Base-by-base conservation (phyloP, 2,113 vertebrate genomes). In the Triplophysa dalaica region DNA sequence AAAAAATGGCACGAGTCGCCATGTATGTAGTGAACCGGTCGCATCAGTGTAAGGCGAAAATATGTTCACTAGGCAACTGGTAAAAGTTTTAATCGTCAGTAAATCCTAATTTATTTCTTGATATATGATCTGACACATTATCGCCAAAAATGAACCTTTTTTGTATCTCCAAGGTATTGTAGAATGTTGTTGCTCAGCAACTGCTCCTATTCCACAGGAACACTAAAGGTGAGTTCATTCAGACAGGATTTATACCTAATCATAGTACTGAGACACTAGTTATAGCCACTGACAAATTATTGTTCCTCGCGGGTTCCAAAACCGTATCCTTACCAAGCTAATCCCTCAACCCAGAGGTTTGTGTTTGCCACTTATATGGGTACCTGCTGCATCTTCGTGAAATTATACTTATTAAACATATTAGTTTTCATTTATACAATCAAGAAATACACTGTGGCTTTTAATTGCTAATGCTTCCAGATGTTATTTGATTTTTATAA, bases 161-260 rank as follows among this genome's bases (percentile, higher is more conserved):
- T 61, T 62, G 45, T 63, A 63, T 75, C 58, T 75, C 72, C 16
- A 48, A 75, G 72, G 58, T 63, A 63, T 62, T 48, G 72, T 45
- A 45, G 58, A 75, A 17, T 41, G 58, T 48, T 75, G 72, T 75
- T 75, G 72, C 72, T 75, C 72, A 75, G 72, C 72, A 75, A 75
- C 72, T 11, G 72, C 72, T 26, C 72, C 38, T 45, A 13, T 45
- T 75, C 72, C 58, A 62, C 58, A n/a, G 58, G 13, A 75, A 63
- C 38, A 16, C 48, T 22, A 75, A 62, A 61, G 41, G 72, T 75
- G 33, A 58, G 54, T 62, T 75, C 58, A 38, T 73, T 29, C 29
- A 73, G 54, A 60, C 70, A 48, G 38, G 72, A 63, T 63, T 63
- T 73, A 73, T 41, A 38, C 26, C 29, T 58, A 56, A 61, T 74